phyloP scores from a whole-genome alignment of 2,888 invertebrate genomes.

The Drosophila siamana region DNA sequence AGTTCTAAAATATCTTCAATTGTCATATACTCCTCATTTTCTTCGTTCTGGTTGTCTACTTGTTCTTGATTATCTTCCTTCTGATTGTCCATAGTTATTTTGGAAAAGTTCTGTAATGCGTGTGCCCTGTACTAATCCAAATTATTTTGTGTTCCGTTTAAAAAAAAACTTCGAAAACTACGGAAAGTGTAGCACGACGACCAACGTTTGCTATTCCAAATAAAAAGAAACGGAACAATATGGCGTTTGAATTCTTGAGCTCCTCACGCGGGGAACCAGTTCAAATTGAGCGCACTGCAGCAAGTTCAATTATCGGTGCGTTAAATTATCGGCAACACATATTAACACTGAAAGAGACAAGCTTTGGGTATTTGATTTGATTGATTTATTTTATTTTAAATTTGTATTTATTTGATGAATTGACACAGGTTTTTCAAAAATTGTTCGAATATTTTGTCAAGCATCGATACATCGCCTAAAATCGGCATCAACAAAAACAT shows the following conservation, averaged over 20 bases:
- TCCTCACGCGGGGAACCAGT: not conserved
- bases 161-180: too few relatives aligned
- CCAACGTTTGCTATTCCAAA: not conserved
- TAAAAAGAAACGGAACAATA: not conserved
- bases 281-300: not conserved
- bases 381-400: too few relatives aligned
- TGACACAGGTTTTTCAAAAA: too few relatives aligned
- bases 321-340: not conserved
- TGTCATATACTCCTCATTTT: not conserved
- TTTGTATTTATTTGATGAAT: too few relatives aligned
- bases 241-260: not conserved
- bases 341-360: not conserved
- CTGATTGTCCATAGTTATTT: not conserved
- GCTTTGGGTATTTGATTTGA: too few relatives aligned
- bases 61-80: not conserved
- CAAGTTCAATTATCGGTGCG: slow-evolving; percentile 8
- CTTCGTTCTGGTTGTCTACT: not conserved
- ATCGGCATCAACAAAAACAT: too few relatives aligned
- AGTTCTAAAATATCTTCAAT: not conserved
- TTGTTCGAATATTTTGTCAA: too few relatives aligned
- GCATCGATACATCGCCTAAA: too few relatives aligned
- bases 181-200: not conserved
- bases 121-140: not conserved
- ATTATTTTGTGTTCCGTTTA: not conserved
- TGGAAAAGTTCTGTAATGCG: not conserved